Conservation (phyloP, 2,888 invertebrate species). For the Caenorhabditis auriculariae region DNA sequence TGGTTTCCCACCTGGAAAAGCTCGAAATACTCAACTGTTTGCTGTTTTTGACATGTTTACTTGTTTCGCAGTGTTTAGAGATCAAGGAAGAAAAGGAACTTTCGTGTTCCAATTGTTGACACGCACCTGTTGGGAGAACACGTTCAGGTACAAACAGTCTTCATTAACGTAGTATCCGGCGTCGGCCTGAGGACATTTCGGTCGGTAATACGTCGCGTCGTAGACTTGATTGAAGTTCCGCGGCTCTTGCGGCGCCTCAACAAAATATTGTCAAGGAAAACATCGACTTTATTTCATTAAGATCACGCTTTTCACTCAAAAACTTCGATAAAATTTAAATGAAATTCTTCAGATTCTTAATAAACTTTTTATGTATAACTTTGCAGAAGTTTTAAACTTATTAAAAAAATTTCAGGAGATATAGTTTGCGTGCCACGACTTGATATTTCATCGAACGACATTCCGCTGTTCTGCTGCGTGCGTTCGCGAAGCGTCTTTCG, state of each 20-base stretch:
- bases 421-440: too few relatives aligned
- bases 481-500: too few relatives aligned
- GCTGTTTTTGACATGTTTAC: neutral
- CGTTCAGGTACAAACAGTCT: conserved; percentile 53
- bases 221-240: conserved; percentile 21
- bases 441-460: too few relatives aligned
- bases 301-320: conserved; percentile 2
- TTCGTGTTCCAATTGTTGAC: too few relatives aligned
- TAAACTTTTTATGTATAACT: too few relatives aligned
- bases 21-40: too few relatives aligned
- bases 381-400: too few relatives aligned
- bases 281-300: conserved; percentile 1
- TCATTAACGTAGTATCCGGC: conserved; percentile 28
- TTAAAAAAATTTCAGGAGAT: too few relatives aligned
- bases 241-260: conserved; percentile 25
- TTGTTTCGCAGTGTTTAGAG: too few relatives aligned
- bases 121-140: conserved; percentile 37
- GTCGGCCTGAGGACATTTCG: conserved; percentile 45
- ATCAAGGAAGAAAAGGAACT: too few relatives aligned
- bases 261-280: neutral
- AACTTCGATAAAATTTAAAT: neutral
- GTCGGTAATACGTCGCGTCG: conserved; percentile 46
- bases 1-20: conserved; percentile 19
- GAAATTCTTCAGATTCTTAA: too few relatives aligned
- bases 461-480: too few relatives aligned